Conservation (phyloP, 2,113 vertebrate species). For the Speoplatyrhinus poulsoni region DNA sequence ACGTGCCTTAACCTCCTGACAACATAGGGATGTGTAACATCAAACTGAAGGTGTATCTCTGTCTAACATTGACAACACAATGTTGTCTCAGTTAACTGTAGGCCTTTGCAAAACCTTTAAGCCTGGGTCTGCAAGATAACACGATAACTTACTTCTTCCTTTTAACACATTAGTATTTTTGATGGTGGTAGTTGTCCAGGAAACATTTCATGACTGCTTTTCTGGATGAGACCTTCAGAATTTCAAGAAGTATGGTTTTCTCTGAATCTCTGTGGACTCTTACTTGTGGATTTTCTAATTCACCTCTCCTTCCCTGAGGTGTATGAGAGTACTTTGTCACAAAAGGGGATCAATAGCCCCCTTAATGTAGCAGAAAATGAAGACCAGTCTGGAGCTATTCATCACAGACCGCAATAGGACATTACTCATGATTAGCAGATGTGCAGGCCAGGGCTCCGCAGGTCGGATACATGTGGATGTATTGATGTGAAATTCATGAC, state of each 20-base stretch:
- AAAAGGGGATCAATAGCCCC: conserved; percentile 54
- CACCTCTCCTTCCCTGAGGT: conserved; percentile 28
- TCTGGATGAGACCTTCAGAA: background rate
- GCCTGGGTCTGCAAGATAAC: too few relatives aligned
- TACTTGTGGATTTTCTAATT: background rate
- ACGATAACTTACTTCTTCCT: too few relatives aligned
- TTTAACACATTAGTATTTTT: too few relatives aligned
- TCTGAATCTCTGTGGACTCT: background rate
- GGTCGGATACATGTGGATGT: too few relatives aligned
- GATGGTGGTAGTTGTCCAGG: too few relatives aligned
- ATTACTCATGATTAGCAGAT: conserved; percentile 60
- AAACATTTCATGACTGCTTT: too few relatives aligned
- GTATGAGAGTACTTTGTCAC: conserved; percentile 37
- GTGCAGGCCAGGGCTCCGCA: conserved; percentile 10
- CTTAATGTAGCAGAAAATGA: conserved; percentile 71
- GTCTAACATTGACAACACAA: too few relatives aligned
- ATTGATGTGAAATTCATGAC: too few relatives aligned
- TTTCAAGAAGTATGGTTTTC: background rate
- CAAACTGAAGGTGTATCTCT: too few relatives aligned
- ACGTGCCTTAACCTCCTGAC: background rate
- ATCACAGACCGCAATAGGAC: conserved; percentile 41
- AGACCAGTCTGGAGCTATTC: conserved; percentile 51
- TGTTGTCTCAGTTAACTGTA: too few relatives aligned
- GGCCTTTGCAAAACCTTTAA: too few relatives aligned
- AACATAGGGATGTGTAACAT: too few relatives aligned